A percentile compares a stretch with the other conserved stretches of the same genome.
Evolutionary conservation across 2,888 invertebrate species (phyloP).

Genomic region (Leucoptera coffeella): DNA sequence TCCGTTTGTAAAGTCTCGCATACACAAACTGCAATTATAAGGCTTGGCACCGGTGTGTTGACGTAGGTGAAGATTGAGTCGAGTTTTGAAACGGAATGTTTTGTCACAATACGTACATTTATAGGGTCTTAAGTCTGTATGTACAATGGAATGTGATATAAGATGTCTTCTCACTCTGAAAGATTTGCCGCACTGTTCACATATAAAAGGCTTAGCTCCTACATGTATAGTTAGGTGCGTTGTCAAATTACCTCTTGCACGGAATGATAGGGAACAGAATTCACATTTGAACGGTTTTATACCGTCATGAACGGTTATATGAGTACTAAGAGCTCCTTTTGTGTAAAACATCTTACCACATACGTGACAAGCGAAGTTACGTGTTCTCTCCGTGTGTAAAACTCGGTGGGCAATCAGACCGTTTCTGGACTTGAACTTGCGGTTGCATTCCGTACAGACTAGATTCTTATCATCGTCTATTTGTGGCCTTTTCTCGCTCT

Average conservation of each 20-base stretch:
- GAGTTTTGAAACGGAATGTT: conserved; percentile 34
- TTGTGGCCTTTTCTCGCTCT: conserved; percentile 16
- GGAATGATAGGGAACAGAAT: conserved; percentile 31
- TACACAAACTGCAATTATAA: conserved; percentile 30
- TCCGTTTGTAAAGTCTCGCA: conserved; percentile 39
- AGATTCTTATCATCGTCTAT: conserved; percentile 12
- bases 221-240: conserved; percentile 35
- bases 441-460: conserved; percentile 29
- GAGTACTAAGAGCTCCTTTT: conserved; percentile 33
- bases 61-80: conserved; percentile 31
- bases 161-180: conserved; percentile 35
- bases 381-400: conserved; percentile 33
- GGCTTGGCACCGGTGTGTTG: conserved; percentile 46
- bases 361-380: conserved; percentile 35
- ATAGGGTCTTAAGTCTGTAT: conserved; percentile 38
- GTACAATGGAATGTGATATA: conserved; percentile 40
- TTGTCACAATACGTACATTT: conserved; percentile 36
- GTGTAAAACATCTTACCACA: conserved; percentile 46
- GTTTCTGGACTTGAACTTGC: conserved; percentile 31
- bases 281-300: conserved; percentile 35
- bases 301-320: conserved; percentile 35
- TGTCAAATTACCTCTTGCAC: conserved; percentile 32
- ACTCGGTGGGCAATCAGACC: conserved; percentile 30
- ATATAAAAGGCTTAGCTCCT: conserved; percentile 33
- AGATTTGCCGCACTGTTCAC: conserved; percentile 40